A percentile compares a stretch with the other conserved stretches of the same genome.
phyloP scores from a whole-genome alignment of 2,797 vertebrate species.

The Sebastes matsubarae region DNA sequence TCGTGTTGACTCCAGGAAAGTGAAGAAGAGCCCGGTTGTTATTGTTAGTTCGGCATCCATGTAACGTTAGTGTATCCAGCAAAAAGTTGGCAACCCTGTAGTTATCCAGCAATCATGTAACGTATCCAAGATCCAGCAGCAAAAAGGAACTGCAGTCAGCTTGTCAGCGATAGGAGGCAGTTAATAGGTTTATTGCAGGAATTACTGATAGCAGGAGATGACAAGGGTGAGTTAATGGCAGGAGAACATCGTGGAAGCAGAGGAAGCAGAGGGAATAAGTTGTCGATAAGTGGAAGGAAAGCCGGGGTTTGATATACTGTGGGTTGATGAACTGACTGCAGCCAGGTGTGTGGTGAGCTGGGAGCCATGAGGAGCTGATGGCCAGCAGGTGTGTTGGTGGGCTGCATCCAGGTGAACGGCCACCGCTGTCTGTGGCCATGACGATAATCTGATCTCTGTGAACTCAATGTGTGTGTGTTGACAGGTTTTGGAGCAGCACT shows the following conservation, averaged over 20 bases:
- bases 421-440: no score
- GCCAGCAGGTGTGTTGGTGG: background rate
- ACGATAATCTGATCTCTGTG: background rate
- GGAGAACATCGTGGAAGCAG: background rate
- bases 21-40: background rate
- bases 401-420: background rate
- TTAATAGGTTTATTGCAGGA: background rate
- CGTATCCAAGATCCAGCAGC: no score
- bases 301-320: background rate
- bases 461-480: background rate
- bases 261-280: background rate
- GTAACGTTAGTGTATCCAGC: background rate
- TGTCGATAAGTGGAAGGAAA: background rate
- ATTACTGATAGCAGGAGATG: background rate
- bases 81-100: background rate
- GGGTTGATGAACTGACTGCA: background rate
- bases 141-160: no score
- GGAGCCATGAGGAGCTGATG: no score
- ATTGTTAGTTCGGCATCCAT: background rate
- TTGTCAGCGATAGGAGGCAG: background rate
- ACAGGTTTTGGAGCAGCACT: constrained; percentile 93
- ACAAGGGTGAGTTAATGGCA: background rate
- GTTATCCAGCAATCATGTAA: background rate
- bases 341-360: background rate
- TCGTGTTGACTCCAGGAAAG: background rate